phyloP scores from a whole-genome alignment of 1,140 invertebrate species.

The Pseudachorutes palmiensis region DNA sequence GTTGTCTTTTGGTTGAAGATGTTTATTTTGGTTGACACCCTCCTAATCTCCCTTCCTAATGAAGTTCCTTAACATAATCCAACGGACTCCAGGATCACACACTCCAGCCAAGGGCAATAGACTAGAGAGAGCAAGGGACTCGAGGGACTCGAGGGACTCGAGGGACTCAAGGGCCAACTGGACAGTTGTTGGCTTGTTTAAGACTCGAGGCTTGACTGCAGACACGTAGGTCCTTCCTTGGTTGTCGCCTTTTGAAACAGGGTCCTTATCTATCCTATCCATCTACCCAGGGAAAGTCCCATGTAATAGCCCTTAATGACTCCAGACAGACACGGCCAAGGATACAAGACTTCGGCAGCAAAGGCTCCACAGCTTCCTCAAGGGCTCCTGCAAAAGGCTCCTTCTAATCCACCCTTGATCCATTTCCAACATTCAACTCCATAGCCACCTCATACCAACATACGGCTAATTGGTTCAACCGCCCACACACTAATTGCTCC shows the following conservation, averaged over 20 bases:
- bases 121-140: too few relatives aligned
- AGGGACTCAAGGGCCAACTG: too few relatives aligned
- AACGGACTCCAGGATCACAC: not conserved
- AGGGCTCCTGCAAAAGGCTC: not conserved
- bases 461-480: too few relatives aligned
- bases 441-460: not conserved
- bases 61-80: constrained; percentile 3
- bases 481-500: too few relatives aligned
- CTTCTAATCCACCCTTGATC: not conserved
- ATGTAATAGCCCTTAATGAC: constrained; percentile 39
- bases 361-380: not conserved
- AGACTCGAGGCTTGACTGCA: not conserved
- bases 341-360: constrained; percentile 9
- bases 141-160: too few relatives aligned
- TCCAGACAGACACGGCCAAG: constrained; percentile 24
- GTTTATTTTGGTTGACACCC: not conserved
- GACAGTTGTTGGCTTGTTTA: not conserved
- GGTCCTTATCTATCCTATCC: constrained; percentile 35
- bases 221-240: constrained; percentile 21
- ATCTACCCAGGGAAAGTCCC: constrained; percentile 38
- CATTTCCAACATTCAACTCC: not conserved
- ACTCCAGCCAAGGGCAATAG: not conserved
- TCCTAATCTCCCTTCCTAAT: constrained; percentile 8
- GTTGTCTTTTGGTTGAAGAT: constrained; percentile 6
- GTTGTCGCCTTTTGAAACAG: constrained; percentile 34